Evolutionary conservation across 2,113 vertebrate genomes (phyloP).

Genomic region (Zapornia atra): DNA sequence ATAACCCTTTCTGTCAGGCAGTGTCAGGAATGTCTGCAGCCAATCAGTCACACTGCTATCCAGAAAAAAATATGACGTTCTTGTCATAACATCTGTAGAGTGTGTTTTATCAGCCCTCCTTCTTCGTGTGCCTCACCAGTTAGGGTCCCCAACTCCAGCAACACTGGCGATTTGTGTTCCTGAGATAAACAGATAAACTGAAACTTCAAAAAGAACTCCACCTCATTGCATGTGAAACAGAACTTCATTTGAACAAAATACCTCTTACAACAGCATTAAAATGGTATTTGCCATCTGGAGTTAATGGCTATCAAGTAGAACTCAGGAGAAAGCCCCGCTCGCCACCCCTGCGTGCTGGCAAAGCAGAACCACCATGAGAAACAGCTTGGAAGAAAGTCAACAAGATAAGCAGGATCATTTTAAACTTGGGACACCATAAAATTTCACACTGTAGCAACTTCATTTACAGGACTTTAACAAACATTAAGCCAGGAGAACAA

Average conservation of each 20-base stretch:
- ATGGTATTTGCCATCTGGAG: background rate
- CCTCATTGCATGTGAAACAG: background rate
- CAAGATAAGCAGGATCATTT: background rate
- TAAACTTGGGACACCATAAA: background rate
- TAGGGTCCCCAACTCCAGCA: background rate
- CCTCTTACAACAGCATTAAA: background rate
- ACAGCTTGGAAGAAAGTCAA: background rate
- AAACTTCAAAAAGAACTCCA: background rate
- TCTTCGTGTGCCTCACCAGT: background rate
- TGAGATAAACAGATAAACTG: background rate
- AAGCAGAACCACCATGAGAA: background rate
- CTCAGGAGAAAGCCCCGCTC: background rate
- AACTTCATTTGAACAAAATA: background rate
- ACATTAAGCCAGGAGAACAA: background rate
- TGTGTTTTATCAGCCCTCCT: background rate
- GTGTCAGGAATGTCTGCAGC: slow-evolving; percentile 59
- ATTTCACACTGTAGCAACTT: background rate
- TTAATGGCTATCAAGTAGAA: background rate
- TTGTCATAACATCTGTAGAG: slow-evolving; percentile 25
- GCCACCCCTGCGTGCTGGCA: background rate
- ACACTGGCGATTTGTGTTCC: rapidly evolving
- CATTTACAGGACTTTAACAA: slow-evolving; percentile 19
- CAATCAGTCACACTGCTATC: slow-evolving; percentile 49
- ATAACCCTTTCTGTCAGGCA: slow-evolving; percentile 68
- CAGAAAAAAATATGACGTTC: background rate